These are phyloP conservation scores for Poecile montanus DNA, from an alignment of 2,797 vertebrate genomes.

Conservation along the genomic window DNA sequence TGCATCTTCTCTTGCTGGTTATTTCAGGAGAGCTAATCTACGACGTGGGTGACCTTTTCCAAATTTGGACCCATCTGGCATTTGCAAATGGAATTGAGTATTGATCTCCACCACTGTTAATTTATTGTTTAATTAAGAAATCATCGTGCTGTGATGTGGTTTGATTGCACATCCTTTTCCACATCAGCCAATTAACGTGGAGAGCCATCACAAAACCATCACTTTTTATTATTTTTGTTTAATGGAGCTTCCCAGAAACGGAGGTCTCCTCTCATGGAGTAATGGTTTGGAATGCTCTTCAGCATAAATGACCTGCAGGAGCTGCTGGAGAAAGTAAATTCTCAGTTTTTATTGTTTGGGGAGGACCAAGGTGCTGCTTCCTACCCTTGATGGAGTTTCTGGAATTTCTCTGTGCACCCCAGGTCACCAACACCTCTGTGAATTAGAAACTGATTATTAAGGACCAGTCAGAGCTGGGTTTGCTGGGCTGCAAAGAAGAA, in stretches of 20 bases:
- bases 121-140: constrained; percentile 76
- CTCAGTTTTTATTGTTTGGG: neutral
- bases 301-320: neutral
- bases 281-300: neutral
- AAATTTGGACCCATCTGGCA: constrained; percentile 53
- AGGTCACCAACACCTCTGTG: neutral
- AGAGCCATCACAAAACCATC: constrained; percentile 13
- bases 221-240: constrained; percentile 47
- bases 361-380: neutral
- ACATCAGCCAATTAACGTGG: constrained; percentile 48
- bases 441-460: neutral
- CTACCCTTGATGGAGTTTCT: neutral
- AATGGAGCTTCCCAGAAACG: constrained; percentile 53
- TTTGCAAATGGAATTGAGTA: constrained; percentile 71
- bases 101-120: constrained; percentile 66
- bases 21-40: constrained; percentile 56
- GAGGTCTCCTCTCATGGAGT: neutral
- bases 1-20: constrained; percentile 41
- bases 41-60: constrained; percentile 47
- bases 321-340: neutral
- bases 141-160: constrained; percentile 56
- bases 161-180: constrained; percentile 64
- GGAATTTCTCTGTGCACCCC: neutral
- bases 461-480: neutral
- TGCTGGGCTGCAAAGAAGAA: neutral